Evolutionary conservation across 2,888 invertebrate genomes (phyloP).

Genomic region (Chelonus formosanus): DNA sequence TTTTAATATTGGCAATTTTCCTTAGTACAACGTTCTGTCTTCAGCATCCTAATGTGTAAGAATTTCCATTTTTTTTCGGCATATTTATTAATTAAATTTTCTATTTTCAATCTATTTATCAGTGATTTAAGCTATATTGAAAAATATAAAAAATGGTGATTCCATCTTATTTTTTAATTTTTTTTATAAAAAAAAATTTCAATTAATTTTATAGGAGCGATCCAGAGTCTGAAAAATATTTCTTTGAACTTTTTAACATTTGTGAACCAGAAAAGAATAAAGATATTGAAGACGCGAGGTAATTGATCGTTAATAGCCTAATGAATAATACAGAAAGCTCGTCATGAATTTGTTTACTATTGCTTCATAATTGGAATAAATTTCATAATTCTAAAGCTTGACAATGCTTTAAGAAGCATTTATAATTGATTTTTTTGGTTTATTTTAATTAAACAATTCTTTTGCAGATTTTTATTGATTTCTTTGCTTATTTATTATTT

Average conservation of each 20-base stretch:
- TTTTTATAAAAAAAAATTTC: too few species aligned
- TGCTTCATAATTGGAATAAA: too few species aligned
- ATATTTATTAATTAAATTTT: background rate
- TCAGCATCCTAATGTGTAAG: constrained; percentile 81
- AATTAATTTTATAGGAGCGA: constrained; percentile 51
- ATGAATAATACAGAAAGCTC: background rate
- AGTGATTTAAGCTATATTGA: too few species aligned
- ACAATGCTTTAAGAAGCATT: too few species aligned
- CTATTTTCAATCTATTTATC: constrained; percentile 6
- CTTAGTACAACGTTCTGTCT: constrained; percentile 79
- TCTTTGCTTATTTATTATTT: too few species aligned
- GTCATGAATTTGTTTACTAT: too few species aligned
- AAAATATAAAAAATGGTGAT: too few species aligned
- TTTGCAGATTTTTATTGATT: too few species aligned
- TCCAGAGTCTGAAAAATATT: constrained; percentile 57
- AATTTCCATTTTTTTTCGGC: constrained; percentile 48
- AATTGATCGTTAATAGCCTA: background rate
- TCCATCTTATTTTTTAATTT: constrained; percentile 10
- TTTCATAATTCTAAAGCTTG: too few species aligned
- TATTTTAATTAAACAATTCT: too few species aligned
- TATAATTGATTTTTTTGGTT: too few species aligned
- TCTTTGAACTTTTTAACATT: constrained; percentile 59
- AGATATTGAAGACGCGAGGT: constrained; percentile 18
- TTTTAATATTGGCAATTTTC: constrained; percentile 73
- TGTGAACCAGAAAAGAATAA: constrained; percentile 36